These are phyloP conservation scores for Sylvietta virens DNA, from an alignment of 2,113 vertebrate genomes.

Conservation along the genomic window DNA sequence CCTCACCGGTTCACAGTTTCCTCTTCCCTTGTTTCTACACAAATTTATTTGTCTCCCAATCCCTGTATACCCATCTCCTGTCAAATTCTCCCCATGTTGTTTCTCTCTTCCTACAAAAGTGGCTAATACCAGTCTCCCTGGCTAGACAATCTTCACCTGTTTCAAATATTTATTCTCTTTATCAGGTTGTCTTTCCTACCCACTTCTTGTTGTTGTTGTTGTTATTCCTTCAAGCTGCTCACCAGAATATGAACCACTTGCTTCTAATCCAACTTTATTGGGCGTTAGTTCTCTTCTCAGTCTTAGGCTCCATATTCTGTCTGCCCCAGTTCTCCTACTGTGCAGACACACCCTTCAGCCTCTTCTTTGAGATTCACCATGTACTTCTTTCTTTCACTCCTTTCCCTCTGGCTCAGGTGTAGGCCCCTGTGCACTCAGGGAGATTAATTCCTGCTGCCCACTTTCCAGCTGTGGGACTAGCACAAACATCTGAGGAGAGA, in stretches of 20 bases:
- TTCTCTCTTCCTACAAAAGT: neutral
- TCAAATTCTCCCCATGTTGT: neutral
- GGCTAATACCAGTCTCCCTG: neutral
- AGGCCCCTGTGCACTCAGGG: no score
- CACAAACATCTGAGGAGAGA: neutral
- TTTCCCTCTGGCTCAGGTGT: neutral
- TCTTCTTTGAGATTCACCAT: neutral
- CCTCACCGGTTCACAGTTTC: neutral
- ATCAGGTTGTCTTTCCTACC: neutral
- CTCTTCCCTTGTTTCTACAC: neutral
- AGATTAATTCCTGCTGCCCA: neutral
- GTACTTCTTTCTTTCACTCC: neutral
- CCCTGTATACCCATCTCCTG: neutral
- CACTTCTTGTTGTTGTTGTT: neutral
- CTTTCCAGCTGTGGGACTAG: neutral
- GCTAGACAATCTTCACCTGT: neutral
- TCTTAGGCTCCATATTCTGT: neutral
- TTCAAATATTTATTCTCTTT: neutral
- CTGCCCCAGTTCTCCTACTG: neutral
- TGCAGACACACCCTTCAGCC: neutral
- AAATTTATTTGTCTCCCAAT: neutral
- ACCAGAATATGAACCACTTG: neutral
- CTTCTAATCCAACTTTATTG: neutral
- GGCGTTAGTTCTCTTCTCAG: neutral
- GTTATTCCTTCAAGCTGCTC: neutral